Base-by-base conservation (phyloP, 2,888 invertebrate genomes). In the Perizoma flavofasciatum region DNA sequence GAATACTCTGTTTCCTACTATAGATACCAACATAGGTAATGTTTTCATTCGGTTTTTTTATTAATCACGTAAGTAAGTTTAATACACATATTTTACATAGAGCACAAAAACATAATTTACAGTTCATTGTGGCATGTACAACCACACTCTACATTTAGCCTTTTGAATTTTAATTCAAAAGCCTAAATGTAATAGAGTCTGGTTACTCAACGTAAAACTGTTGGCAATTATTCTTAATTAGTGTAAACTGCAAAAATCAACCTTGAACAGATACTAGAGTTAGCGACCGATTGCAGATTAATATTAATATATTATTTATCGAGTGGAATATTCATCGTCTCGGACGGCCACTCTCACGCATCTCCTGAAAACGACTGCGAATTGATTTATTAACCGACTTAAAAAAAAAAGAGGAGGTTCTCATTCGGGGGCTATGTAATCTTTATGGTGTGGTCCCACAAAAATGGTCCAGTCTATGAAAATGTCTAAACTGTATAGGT, bases 281-380 rank as follows among this genome's bases (percentile, higher is more conserved):
- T 78, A 86, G 80, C 79, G 82, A 82, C 83, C 82, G 83, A 85
- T 88, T 86, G 84, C 83, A 88, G 85, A 85, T 84, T 82, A 83
- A 87, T 82, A 78, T 73, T 79, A 71, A 68, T 56, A 37, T 10
- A 37, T n/a, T 55, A 44, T 49, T 47, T 55, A 60, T 45, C 35
- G 52, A 52, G 52, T 61, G 35, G 82, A 86, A 89, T 89, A 88
- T 88, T 84, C 81, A 89, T 81, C 86, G 89, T 79, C 73, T 71
- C 88, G 89, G 84, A 85, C 80, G 82, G 79, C 70, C 82, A 81
- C 77, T 61, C 79, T 75, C 85, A 85, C 84, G 85, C 85, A 82
- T 54, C 60, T 59, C 41, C 61, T 60, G 51, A 59, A 62, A 63
- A 61, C 72, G 64, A 57, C 51, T 49, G 56, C 51, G 44, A n/a